Conservation (phyloP, 2,888 invertebrate species). For the Heteromurus nitidus region DNA sequence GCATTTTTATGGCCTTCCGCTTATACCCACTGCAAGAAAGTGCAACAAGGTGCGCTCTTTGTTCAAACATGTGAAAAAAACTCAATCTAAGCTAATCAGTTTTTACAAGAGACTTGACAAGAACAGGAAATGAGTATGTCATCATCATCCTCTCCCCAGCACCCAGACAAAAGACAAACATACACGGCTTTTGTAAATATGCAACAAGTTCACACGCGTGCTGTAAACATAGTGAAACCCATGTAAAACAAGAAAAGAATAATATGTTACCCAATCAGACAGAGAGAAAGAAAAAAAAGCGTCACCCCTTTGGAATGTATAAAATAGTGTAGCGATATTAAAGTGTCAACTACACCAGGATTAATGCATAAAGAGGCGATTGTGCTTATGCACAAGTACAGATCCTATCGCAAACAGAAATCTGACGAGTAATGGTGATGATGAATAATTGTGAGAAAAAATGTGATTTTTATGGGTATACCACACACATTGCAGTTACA, state of each 20-base stretch:
- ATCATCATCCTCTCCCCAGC: conserved; percentile 4
- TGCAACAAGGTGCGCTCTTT: neutral
- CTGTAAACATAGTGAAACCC: neutral
- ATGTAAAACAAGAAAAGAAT: neutral
- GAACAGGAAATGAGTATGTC: conserved; percentile 29
- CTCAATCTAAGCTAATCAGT: conserved; percentile 15
- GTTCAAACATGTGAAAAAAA: conserved; percentile 4
- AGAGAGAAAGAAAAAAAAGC: neutral
- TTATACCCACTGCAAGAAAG: neutral
- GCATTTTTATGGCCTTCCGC: neutral
- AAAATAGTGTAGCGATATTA: conserved; percentile 6
- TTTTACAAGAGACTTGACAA: conserved; percentile 29
- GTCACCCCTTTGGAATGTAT: neutral
- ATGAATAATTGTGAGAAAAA: conserved; percentile 39
- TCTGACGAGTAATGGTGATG: conserved; percentile 15
- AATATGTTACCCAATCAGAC: neutral
- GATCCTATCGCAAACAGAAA: conserved; percentile 6
- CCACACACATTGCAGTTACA: conserved; percentile 22
- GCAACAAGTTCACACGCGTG: conserved; percentile 45
- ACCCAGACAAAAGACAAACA: too few relatives aligned
- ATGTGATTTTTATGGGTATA: conserved; percentile 27
- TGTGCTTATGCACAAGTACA: neutral
- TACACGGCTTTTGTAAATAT: neutral
- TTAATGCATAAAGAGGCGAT: neutral
- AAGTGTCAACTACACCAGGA: neutral